These are phyloP conservation scores for Lagorchestes hirsutus DNA, from an alignment of 2,797 vertebrate species.

Conservation along the genomic window DNA sequence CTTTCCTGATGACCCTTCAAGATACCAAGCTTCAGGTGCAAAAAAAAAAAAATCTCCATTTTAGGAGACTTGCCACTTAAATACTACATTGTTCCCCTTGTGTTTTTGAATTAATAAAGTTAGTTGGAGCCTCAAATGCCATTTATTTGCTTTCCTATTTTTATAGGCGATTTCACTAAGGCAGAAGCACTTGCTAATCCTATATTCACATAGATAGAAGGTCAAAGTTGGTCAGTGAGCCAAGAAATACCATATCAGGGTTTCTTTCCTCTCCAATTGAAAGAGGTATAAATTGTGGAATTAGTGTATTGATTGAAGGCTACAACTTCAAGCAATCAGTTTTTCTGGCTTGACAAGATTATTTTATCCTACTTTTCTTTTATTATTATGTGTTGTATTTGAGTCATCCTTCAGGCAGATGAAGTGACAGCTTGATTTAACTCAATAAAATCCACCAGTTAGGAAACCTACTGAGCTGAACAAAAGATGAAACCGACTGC, in stretches of 20 bases:
- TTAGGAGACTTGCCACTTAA: slow-evolving; percentile 60
- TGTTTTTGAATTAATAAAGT: slow-evolving; percentile 93
- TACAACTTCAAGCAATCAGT: slow-evolving; percentile 98
- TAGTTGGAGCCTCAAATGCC: slow-evolving; percentile 92
- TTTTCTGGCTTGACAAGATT: slow-evolving; percentile 99
- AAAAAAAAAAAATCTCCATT: background rate
- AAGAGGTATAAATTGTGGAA: slow-evolving; percentile 99
- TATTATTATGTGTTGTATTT: slow-evolving; percentile 99
- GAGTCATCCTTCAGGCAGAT: slow-evolving; percentile 99
- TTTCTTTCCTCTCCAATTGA: slow-evolving; percentile 96
- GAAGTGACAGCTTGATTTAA: slow-evolving; percentile 99
- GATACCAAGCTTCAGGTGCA: background rate
- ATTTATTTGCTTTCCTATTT: slow-evolving; percentile 93
- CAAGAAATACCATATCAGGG: slow-evolving; percentile 99
- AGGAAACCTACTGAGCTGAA: slow-evolving; percentile 95
- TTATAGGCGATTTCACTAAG: slow-evolving; percentile 95
- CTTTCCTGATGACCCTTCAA: slow-evolving; percentile 4
- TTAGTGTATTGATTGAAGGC: slow-evolving; percentile 99
- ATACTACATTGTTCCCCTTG: slow-evolving; percentile 74
- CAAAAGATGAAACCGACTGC: slow-evolving; percentile 90
- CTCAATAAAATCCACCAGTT: slow-evolving; percentile 99
- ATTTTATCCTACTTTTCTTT: slow-evolving; percentile 99
- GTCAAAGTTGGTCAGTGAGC: slow-evolving; percentile 99
- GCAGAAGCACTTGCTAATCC: slow-evolving; percentile 95
- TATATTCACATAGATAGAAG: slow-evolving; percentile 93